phyloP scores from a whole-genome alignment of 2,888 invertebrate genomes.

The Leptogaster cylindrica region DNA sequence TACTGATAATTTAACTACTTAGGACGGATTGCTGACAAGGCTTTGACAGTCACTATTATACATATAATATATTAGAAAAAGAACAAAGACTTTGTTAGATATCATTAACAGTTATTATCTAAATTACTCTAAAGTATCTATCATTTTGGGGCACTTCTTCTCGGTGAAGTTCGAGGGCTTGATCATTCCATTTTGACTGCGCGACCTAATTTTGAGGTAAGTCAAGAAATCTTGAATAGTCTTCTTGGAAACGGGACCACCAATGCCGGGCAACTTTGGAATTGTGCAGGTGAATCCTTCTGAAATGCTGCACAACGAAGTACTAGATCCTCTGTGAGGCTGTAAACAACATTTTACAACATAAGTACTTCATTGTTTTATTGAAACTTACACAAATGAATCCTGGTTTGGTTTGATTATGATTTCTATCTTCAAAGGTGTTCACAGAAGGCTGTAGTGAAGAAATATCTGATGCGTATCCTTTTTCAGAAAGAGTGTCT shows the following conservation, averaged over 20 bases:
- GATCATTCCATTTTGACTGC: constrained; percentile 50
- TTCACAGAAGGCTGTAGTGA: background rate
- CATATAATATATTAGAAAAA: no score
- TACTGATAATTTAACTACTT: background rate
- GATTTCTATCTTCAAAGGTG: background rate
- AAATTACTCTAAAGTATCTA: constrained; percentile 43
- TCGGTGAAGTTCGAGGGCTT: constrained; percentile 50
- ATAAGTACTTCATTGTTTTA: background rate
- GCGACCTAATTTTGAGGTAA: constrained; percentile 56
- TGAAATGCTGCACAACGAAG: background rate
- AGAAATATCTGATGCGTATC: constrained; percentile 42
- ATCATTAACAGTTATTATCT: no score
- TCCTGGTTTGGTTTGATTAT: no score
- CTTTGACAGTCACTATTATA: background rate
- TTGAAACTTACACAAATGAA: constrained; percentile 2
- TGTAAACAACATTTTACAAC: background rate
- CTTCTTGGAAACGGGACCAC: constrained; percentile 64
- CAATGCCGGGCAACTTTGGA: constrained; percentile 69
- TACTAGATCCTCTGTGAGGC: background rate
- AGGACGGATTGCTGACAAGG: constrained; percentile 18
- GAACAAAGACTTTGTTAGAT: no score
- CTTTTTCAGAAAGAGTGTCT: background rate
- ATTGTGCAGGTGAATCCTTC: constrained; percentile 53
- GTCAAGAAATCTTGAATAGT: constrained; percentile 64
- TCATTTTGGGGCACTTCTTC: constrained; percentile 50